Percentiles rank a stretch among this genome's conserved stretches.
These are phyloP conservation scores for Rotaria macrura DNA, from an alignment of 2,888 invertebrate genomes.

Conservation along the genomic window DNA sequence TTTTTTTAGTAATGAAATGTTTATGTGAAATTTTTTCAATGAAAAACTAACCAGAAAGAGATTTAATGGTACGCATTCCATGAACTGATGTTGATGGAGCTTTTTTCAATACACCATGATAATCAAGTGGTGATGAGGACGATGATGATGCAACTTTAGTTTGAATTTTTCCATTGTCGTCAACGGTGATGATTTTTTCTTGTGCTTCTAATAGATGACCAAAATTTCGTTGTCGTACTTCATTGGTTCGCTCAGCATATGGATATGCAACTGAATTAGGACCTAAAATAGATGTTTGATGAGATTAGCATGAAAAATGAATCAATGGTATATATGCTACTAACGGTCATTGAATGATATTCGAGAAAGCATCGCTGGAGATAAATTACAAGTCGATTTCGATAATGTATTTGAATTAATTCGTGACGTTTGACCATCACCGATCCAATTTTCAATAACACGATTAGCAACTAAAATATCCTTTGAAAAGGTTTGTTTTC, in stretches of 20 bases:
- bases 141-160: background rate
- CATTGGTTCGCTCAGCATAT: background rate
- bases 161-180: background rate
- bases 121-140: background rate
- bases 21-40: no score
- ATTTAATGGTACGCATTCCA: background rate
- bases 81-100: background rate
- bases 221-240: background rate
- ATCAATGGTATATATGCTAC: background rate
- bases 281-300: background rate
- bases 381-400: background rate
- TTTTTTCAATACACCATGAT: background rate
- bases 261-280: background rate
- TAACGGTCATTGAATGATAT: background rate
- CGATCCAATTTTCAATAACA: background rate
- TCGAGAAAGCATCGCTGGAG: background rate
- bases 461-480: background rate
- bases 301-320: background rate
- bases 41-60: background rate
- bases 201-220: background rate
- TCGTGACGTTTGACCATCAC: background rate
- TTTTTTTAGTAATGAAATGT: no score
- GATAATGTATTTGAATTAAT: background rate
- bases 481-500: background rate
- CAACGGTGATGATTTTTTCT: background rate